phyloP scores from a whole-genome alignment of 2,888 invertebrate species.

The Proisotoma minuta region DNA sequence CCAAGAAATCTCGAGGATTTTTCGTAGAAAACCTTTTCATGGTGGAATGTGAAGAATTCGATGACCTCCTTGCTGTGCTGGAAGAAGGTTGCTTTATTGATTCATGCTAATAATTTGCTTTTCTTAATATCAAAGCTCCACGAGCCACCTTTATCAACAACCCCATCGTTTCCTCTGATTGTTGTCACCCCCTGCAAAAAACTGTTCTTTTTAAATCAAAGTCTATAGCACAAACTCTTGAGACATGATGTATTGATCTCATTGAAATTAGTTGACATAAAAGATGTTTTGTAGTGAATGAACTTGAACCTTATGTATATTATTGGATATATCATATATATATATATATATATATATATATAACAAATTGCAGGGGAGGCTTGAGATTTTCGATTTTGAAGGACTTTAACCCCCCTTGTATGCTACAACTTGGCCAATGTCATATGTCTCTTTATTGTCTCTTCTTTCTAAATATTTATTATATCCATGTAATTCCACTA shows the following conservation, averaged over 20 bases:
- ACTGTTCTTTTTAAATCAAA: background rate
- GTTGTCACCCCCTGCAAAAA: background rate
- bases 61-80: slow-evolving; percentile 84
- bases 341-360: too few relatives aligned
- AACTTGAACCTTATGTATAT: slow-evolving; percentile 4
- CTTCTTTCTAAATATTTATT: too few relatives aligned
- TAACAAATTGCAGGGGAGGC: too few relatives aligned
- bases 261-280: too few relatives aligned
- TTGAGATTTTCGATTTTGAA: background rate
- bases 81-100: slow-evolving; percentile 72
- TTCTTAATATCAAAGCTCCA: too few relatives aligned
- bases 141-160: too few relatives aligned
- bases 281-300: too few relatives aligned
- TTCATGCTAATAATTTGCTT: slow-evolving; percentile 1
- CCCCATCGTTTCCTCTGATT: too few relatives aligned
- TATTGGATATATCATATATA: too few relatives aligned
- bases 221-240: background rate
- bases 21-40: slow-evolving; percentile 95
- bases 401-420: background rate
- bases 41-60: slow-evolving; percentile 87
- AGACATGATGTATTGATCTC: too few relatives aligned
- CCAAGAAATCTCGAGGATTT: slow-evolving; percentile 85
- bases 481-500: too few relatives aligned
- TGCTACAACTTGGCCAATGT: background rate
- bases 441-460: too few relatives aligned